Conservation (phyloP, 2,797 vertebrate genomes). For the Catostomus latipinnis region DNA sequence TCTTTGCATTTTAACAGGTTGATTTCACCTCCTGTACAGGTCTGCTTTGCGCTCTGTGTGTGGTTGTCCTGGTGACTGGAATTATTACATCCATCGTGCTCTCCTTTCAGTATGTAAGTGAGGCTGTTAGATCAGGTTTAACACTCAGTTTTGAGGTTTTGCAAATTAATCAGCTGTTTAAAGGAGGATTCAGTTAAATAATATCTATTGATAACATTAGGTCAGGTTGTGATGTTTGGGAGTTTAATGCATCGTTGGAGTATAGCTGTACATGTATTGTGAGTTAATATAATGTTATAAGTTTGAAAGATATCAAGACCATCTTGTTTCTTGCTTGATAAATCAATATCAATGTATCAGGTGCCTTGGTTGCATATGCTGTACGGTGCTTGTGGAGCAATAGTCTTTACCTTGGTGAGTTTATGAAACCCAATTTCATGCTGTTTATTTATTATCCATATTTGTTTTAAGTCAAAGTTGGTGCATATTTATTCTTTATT, state of each 20-base stretch:
- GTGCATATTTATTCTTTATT: background rate
- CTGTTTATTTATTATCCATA: background rate
- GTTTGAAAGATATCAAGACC: no score
- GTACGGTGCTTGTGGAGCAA: constrained; percentile 83
- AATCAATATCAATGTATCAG: constrained; percentile 68
- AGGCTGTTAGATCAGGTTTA: background rate
- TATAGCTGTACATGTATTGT: no score
- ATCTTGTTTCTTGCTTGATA: background rate
- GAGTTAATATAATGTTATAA: no score
- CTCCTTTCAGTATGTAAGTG: constrained; percentile 89
- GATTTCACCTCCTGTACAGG: constrained; percentile 95
- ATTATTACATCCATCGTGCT: constrained; percentile 88
- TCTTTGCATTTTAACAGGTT: constrained; percentile 80
- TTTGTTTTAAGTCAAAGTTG: background rate
- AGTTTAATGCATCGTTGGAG: no score
- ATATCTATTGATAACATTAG: no score
- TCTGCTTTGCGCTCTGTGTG: constrained; percentile 85
- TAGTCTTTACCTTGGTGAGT: constrained; percentile 93
- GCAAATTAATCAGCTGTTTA: background rate
- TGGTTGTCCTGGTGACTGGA: constrained; percentile 87
- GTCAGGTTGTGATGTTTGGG: no score
- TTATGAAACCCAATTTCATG: background rate
- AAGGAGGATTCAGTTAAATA: background rate
- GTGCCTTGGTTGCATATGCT: constrained; percentile 94
- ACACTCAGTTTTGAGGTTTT: background rate